Evolutionary conservation across 2,797 vertebrate species (phyloP).

Genomic region (Gymnoscopelus braueri): DNA sequence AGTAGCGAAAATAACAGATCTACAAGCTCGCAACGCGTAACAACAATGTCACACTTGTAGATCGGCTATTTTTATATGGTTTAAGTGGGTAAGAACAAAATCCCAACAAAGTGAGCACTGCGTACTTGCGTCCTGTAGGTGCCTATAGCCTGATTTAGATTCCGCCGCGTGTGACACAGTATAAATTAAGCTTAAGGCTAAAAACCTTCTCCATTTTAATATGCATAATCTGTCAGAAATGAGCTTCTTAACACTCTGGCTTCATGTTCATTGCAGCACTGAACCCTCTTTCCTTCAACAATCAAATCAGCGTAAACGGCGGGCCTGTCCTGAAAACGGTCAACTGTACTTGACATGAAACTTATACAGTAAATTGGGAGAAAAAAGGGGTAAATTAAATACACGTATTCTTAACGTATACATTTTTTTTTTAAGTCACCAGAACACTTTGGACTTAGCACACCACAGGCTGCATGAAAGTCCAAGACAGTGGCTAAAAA

Average conservation of each 20-base stretch:
- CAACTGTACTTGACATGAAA: slow-evolving; percentile 31
- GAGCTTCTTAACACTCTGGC: slow-evolving; percentile 48
- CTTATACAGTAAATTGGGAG: not conserved
- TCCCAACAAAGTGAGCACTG: too few relatives aligned
- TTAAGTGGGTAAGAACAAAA: too few relatives aligned
- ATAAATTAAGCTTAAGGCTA: slow-evolving; percentile 12
- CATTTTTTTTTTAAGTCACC: not conserved
- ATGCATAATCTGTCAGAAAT: slow-evolving; percentile 53
- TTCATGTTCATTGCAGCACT: slow-evolving; percentile 61
- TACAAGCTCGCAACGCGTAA: too few relatives aligned
- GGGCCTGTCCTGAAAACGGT: slow-evolving; percentile 40
- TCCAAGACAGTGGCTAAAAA: slow-evolving; percentile 25
- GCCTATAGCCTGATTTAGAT: too few relatives aligned
- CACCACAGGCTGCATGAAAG: slow-evolving; percentile 16
- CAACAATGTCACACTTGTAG: too few relatives aligned
- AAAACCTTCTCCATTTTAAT: slow-evolving; percentile 55
- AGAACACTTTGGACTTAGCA: slow-evolving; percentile 50
- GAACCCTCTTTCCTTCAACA: slow-evolving; percentile 46
- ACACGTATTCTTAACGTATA: too few relatives aligned
- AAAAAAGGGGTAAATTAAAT: too few relatives aligned
- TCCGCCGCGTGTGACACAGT: too few relatives aligned
- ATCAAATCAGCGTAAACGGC: slow-evolving; percentile 53
- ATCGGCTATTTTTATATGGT: too few relatives aligned
- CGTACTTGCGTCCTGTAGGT: too few relatives aligned
- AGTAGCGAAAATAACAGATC: too few relatives aligned